Percentiles rank a stretch among this genome's conserved stretches.
Evolutionary conservation across 1,140 invertebrate species (phyloP).

Genomic region (Drosophila repletoides): DNA sequence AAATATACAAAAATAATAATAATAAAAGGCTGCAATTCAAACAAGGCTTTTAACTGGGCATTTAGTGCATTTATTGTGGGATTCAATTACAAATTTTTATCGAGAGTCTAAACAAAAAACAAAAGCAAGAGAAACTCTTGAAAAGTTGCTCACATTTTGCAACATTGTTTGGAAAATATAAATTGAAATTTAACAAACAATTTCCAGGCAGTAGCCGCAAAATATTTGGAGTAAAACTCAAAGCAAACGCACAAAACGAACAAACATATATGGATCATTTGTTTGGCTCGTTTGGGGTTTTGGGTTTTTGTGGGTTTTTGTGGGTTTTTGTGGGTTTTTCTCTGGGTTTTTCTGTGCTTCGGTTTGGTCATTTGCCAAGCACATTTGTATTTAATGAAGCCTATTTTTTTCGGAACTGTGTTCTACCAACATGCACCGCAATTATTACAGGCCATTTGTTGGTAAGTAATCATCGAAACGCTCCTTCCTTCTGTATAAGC

Average conservation of each 20-base stretch:
- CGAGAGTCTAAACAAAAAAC: no score
- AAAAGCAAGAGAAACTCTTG: background rate
- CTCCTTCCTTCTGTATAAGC: no score
- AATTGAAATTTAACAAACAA: slow-evolving; percentile 51
- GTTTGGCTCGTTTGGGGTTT: slow-evolving; percentile 6
- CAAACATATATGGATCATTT: slow-evolving; percentile 17
- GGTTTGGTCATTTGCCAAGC: slow-evolving; percentile 50
- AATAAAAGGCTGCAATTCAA: background rate
- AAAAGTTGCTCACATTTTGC: background rate
- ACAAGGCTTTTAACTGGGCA: background rate
- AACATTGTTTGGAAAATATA: slow-evolving; percentile 47
- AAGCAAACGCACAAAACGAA: slow-evolving; percentile 27
- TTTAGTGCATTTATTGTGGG: background rate
- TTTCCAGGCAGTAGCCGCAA: slow-evolving; percentile 49
- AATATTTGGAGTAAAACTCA: slow-evolving; percentile 37
- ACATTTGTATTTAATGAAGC: slow-evolving; percentile 76
- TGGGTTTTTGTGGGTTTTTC: slow-evolving; percentile 6
- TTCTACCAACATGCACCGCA: slow-evolving; percentile 53
- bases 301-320: slow-evolving; percentile 3
- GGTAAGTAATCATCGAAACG: slow-evolving; percentile 40
- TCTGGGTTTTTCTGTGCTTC: background rate
- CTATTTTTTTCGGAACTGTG: slow-evolving; percentile 55
- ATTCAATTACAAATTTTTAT: background rate
- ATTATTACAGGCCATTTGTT: slow-evolving; percentile 74
- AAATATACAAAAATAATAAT: background rate